Conservation (phyloP, 2,888 invertebrate genomes). For the Liopterus haemorrhoidalis region DNA sequence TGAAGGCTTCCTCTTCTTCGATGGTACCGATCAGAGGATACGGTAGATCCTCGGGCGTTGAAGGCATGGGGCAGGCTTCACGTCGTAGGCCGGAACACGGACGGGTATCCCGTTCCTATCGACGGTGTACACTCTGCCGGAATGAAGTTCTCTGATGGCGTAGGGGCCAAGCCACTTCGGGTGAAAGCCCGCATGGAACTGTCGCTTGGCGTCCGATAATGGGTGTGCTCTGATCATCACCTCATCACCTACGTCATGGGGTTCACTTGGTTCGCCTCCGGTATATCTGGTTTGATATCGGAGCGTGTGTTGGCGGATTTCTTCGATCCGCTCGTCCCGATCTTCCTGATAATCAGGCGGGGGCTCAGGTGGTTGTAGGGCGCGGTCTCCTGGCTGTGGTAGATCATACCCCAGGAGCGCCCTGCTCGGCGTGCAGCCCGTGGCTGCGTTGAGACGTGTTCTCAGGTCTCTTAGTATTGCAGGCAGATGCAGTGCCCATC, state of each 20-base stretch:
- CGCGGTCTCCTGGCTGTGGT: slow-evolving; percentile 25
- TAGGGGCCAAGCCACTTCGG: slow-evolving; percentile 28
- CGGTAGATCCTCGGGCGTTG: slow-evolving; percentile 29
- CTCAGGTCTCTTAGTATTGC: slow-evolving; percentile 29
- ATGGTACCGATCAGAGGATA: slow-evolving; percentile 19
- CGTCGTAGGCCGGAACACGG: too few relatives aligned
- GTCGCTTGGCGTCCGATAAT: too few relatives aligned
- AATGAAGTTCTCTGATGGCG: too few relatives aligned
- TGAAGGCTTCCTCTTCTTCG: slow-evolving; percentile 20
- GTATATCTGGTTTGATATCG: slow-evolving; percentile 31
- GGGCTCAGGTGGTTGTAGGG: slow-evolving; percentile 25
- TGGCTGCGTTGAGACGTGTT: slow-evolving; percentile 28
- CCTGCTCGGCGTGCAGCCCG: slow-evolving; percentile 24
- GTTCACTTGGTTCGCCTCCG: too few relatives aligned
- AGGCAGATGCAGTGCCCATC: slow-evolving; percentile 22
- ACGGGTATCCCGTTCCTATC: too few relatives aligned
- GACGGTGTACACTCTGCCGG: slow-evolving; percentile 30
- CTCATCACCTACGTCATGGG: too few relatives aligned
- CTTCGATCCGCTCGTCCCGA: too few relatives aligned
- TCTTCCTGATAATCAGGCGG: slow-evolving; percentile 27
- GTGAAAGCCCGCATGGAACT: slow-evolving; percentile 35
- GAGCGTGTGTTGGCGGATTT: slow-evolving; percentile 30
- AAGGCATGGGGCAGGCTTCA: slow-evolving; percentile 28
- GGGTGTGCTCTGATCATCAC: too few relatives aligned
- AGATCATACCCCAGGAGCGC: slow-evolving; percentile 29